Evolutionary conservation across 2,797 vertebrate species (phyloP).

Genomic region (Lagorchestes hirsutus): DNA sequence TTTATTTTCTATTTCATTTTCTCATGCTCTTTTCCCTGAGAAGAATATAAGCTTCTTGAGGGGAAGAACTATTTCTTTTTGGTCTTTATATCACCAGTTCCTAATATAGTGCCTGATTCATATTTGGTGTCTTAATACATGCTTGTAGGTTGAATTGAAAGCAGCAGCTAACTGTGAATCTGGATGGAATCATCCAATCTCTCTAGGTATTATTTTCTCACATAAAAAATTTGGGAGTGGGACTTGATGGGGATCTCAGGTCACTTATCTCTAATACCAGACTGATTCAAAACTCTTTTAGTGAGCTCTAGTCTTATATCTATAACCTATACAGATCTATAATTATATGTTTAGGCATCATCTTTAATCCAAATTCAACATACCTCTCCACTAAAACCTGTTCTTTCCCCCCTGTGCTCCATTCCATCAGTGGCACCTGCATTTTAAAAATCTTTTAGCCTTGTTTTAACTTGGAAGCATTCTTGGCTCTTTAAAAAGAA

Average conservation of each 20-base stretch:
- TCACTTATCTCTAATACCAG: not conserved
- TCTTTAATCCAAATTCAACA: not conserved
- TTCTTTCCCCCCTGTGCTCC: not conserved
- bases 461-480: not conserved
- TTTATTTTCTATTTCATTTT: not conserved
- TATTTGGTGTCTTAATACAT: not conserved
- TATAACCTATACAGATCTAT: not conserved
- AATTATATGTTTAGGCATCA: not conserved
- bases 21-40: not conserved
- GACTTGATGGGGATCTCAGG: not conserved
- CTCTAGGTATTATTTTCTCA: not conserved
- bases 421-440: not conserved
- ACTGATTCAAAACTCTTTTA: not conserved
- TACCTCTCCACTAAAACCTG: not conserved
- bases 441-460: not conserved
- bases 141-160: not conserved
- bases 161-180: not conserved
- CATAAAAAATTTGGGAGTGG: not conserved
- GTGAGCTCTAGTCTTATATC: not conserved
- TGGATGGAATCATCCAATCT: not conserved
- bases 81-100: not conserved
- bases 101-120: not conserved
- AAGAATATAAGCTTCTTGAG: not conserved
- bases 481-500: not conserved
- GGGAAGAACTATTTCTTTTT: not conserved